Conservation (phyloP, 2,888 invertebrate species). For the Uloborus plumipes region DNA sequence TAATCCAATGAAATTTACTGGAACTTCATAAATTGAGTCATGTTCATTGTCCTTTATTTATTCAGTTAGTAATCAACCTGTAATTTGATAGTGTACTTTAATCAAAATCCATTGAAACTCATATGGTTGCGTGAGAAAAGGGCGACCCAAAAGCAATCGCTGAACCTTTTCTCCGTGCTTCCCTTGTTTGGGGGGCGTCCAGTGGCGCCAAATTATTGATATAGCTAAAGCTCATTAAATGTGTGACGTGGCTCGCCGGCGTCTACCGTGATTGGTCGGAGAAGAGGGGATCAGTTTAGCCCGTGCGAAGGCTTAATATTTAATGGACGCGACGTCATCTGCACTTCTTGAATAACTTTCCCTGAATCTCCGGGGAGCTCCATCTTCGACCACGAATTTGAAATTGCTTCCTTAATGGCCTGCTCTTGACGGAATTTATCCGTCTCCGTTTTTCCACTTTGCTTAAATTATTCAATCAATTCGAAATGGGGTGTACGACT, state of each 20-base stretch:
- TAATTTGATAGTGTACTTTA: not conserved
- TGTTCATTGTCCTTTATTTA: no score
- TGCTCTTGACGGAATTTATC: constrained; percentile 2
- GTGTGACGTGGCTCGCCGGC: constrained; percentile 54
- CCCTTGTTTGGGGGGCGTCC: constrained; percentile 16
- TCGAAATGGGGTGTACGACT: no score
- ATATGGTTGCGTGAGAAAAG: not conserved
- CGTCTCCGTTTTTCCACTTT: no score
- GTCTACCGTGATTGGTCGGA: constrained; percentile 34
- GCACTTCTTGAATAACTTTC: constrained; percentile 26
- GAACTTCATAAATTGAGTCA: no score
- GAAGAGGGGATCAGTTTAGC: constrained; percentile 32
- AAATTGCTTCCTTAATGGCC: constrained; percentile 35
- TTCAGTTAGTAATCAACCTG: not conserved
- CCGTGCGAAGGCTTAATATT: constrained; percentile 44
- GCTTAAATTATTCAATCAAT: no score
- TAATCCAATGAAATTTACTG: no score
- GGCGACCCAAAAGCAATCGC: constrained; percentile 26
- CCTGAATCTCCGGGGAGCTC: constrained; percentile 8
- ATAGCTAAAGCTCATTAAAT: constrained; percentile 42
- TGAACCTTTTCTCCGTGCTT: constrained; percentile 18
- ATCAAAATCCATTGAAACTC: not conserved
- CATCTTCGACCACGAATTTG: constrained; percentile 23
- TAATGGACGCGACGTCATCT: constrained; percentile 52
- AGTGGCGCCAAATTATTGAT: constrained; percentile 63